A percentile compares a stretch with the other conserved stretches of the same genome.
These are phyloP conservation scores for Ambastaia sidthimunki DNA, from an alignment of 2,797 vertebrate species.

Conservation along the genomic window DNA sequence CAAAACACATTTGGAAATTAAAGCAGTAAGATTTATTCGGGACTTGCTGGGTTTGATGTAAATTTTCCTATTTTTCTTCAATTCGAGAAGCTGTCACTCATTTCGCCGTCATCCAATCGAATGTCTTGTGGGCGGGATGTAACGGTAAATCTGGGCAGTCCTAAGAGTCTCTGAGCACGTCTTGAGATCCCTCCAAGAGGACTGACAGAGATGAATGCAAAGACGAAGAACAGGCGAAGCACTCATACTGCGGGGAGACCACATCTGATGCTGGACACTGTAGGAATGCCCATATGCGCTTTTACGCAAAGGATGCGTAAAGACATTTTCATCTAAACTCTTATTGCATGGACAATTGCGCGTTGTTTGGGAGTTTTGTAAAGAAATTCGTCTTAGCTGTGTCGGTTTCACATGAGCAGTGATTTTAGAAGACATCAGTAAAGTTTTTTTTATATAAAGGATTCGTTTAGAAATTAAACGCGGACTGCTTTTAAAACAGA, in stretches of 20 bases:
- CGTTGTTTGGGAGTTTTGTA: neutral
- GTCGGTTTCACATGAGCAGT: neutral
- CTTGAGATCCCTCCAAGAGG: slow-evolving; percentile 26
- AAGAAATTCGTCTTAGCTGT: neutral
- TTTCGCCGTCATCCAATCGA: slow-evolving; percentile 14
- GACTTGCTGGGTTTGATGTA: neutral
- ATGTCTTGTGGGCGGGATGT: slow-evolving; percentile 26
- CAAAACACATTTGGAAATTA: neutral
- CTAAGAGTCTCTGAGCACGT: slow-evolving; percentile 39
- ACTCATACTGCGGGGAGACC: slow-evolving; percentile 9
- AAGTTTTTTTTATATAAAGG: neutral
- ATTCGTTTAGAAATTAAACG: slow-evolving; percentile 2
- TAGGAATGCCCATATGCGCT: neutral
- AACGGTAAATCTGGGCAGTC: slow-evolving; percentile 16
- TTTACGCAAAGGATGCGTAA: slow-evolving; percentile 8
- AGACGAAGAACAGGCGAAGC: slow-evolving; percentile 40
- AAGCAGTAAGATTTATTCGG: neutral
- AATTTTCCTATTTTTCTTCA: neutral
- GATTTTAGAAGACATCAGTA: neutral
- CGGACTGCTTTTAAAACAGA: neutral
- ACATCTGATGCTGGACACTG: neutral
- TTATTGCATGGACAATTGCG: slow-evolving; percentile 8
- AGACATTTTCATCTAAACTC: neutral
- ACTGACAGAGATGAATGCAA: slow-evolving; percentile 47
- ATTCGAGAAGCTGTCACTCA: slow-evolving; percentile 2